These are phyloP conservation scores for Cremastinae sp. DNA, from an alignment of 2,888 invertebrate genomes.

Conservation along the genomic window DNA sequence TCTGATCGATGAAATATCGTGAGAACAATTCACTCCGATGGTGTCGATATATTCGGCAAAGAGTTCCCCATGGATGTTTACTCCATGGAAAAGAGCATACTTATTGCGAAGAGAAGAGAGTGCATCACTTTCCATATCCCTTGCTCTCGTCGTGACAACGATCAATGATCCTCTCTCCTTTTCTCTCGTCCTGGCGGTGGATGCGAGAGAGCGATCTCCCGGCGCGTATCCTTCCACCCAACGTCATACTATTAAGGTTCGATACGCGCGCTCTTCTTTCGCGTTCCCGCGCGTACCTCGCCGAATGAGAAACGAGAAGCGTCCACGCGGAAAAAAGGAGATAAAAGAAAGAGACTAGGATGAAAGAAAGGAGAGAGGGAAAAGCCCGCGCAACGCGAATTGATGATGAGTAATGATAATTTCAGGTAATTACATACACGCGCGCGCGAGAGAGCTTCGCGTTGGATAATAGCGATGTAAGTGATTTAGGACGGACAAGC, in stretches of 20 bases:
- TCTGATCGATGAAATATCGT: no score
- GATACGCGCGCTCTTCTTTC: conserved; percentile 38
- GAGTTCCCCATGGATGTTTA: conserved; percentile 3
- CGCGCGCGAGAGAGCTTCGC: conserved; percentile 53
- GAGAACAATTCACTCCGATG: no score
- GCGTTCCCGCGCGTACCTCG: conserved; percentile 41
- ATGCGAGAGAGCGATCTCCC: conserved; percentile 43
- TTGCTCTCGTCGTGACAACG: conserved; percentile 50
- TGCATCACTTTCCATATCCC: conserved; percentile 51
- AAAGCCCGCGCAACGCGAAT: conserved; percentile 60
- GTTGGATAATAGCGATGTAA: conserved; percentile 66
- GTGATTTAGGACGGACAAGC: conserved; percentile 66
- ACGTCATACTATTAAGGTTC: conserved; percentile 42
- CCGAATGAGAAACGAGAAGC: conserved; percentile 51
- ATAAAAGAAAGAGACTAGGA: conserved; percentile 20
- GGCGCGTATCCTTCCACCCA: conserved; percentile 2
- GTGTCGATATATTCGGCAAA: no score
- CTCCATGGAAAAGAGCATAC: conserved; percentile 27
- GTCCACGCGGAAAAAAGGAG: conserved; percentile 7
- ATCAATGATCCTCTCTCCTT: conserved; percentile 51
- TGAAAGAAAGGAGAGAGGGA: conserved; percentile 22
- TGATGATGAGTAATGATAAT: conserved; percentile 69
- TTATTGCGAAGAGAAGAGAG: conserved; percentile 31
- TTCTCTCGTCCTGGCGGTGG: not conserved
- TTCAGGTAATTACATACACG: conserved; percentile 67